These are phyloP conservation scores for Tanypteryx hageni DNA, from an alignment of 2,888 invertebrate species.

Conservation along the genomic window DNA sequence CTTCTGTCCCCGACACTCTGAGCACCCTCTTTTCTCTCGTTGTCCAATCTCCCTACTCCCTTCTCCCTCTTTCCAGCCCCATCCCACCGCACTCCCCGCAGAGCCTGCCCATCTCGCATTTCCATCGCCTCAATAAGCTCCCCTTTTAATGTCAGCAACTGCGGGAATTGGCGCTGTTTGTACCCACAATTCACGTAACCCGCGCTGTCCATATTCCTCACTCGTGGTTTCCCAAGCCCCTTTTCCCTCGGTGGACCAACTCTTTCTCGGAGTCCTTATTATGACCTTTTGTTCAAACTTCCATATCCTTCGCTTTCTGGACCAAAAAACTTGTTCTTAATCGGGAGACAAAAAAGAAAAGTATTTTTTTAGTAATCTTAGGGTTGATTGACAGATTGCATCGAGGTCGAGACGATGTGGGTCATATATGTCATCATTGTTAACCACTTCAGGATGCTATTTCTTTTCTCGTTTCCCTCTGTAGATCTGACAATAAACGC, in stretches of 20 bases:
- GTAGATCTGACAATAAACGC: too few relatives aligned
- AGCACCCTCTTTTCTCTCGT: too few relatives aligned
- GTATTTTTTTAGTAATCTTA: neutral
- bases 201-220: neutral
- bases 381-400: neutral
- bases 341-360: neutral
- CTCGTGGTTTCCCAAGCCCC: too few relatives aligned
- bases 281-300: constrained; percentile 10
- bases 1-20: neutral
- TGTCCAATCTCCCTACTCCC: too few relatives aligned
- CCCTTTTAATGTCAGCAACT: neutral
- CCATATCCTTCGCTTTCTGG: neutral
- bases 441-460: too few relatives aligned
- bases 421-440: too few relatives aligned
- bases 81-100: too few relatives aligned
- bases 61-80: too few relatives aligned
- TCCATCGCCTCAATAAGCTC: too few relatives aligned
- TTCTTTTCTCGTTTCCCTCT: too few relatives aligned
- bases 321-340: neutral
- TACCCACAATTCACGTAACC: neutral
- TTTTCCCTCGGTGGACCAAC: neutral
- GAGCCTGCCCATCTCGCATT: too few relatives aligned
- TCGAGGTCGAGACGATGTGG: neutral
- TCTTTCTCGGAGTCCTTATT: neutral
- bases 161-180: neutral